phyloP scores from a whole-genome alignment of 2,888 invertebrate species.

The Lasioglossum leucozonium region DNA sequence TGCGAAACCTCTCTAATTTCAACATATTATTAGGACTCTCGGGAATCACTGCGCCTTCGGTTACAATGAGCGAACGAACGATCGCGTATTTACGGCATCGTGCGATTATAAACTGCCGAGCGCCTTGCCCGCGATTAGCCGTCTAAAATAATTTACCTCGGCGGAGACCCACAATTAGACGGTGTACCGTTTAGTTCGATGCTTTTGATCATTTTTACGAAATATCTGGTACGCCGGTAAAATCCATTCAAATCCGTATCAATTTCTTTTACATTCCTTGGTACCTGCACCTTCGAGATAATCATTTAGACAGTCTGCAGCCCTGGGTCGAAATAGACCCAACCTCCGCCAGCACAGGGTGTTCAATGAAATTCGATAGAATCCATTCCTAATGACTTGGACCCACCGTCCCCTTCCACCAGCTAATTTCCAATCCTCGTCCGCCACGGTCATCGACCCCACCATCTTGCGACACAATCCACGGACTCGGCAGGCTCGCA shows the following conservation, averaged over 20 bases:
- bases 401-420: background rate
- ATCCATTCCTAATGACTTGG: background rate
- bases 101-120: background rate
- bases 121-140: background rate
- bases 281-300: background rate
- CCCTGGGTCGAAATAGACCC: background rate
- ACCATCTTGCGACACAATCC: slow-evolving; percentile 22
- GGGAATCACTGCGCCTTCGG: background rate
- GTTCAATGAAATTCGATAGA: background rate
- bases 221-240: background rate
- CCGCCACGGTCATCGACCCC: background rate
- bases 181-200: background rate
- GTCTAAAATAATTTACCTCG: background rate
- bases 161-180: background rate
- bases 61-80: background rate
- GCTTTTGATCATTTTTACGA: background rate
- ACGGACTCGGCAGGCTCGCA: slow-evolving; percentile 31
- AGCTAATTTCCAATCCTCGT: background rate
- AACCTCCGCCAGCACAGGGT: background rate
- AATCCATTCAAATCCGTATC: background rate
- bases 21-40: background rate
- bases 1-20: slow-evolving; percentile 12
- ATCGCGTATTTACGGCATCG: background rate
- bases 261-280: background rate
- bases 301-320: background rate